Evolutionary conservation across 2,113 vertebrate species (phyloP).

Genomic region (Pampusana beccarii): DNA sequence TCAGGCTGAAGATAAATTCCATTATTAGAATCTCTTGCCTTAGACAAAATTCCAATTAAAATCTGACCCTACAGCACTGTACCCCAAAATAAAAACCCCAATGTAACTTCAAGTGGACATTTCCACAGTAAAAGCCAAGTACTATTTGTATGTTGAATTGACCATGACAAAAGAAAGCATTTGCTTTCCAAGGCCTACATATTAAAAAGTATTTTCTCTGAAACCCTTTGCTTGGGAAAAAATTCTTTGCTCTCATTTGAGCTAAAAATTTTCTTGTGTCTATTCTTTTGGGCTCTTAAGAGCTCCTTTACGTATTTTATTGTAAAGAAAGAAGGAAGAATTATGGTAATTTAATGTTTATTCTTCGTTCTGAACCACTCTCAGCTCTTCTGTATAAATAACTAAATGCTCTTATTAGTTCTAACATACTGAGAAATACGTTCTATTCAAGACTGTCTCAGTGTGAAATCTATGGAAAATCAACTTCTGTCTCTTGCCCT

Average conservation of each 20-base stretch:
- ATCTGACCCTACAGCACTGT: background rate
- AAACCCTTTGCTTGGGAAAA: conserved; percentile 4
- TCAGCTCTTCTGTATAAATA: conserved; percentile 60
- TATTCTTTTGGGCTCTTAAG: conserved; percentile 6
- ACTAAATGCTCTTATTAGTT: conserved; percentile 63
- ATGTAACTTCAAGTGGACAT: background rate
- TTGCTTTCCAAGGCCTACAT: conserved; percentile 16
- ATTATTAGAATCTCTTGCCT: background rate
- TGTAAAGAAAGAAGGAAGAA: conserved; percentile 55
- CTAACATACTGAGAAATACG: conserved; percentile 47
- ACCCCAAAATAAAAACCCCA: background rate
- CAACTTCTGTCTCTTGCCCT: conserved; percentile 18
- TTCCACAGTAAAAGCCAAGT: background rate
- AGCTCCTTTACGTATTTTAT: background rate
- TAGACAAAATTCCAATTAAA: background rate
- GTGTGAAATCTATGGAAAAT: conserved; percentile 40
- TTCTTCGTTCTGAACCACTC: conserved; percentile 50
- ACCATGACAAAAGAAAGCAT: background rate
- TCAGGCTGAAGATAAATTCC: background rate
- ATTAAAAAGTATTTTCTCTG: conserved; percentile 14
- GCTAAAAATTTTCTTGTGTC: background rate
- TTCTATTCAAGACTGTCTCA: background rate
- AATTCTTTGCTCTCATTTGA: background rate
- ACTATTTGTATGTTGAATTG: background rate
- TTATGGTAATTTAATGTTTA: conserved; percentile 65